phyloP scores from a whole-genome alignment of 2,888 invertebrate genomes.

The Rotaria sp. region DNA sequence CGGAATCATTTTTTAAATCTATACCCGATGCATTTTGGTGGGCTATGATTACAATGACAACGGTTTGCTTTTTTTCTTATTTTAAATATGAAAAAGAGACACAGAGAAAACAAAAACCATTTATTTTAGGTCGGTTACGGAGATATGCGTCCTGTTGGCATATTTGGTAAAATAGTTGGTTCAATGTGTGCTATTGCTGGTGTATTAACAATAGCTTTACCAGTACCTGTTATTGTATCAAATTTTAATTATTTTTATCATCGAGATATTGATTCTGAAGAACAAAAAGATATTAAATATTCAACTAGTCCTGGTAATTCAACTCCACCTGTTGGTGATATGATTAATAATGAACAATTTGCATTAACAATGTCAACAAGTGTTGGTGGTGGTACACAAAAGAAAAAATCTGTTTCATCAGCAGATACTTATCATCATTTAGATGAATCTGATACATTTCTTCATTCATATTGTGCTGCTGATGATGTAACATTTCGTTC shows the following conservation, averaged over 20 bases:
- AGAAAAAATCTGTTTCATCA: conserved; percentile 5
- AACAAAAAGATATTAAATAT: conserved; percentile 37
- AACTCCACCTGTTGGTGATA: neutral
- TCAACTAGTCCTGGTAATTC: neutral
- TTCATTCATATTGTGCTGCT: neutral
- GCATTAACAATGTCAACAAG: neutral
- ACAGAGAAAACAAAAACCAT: neutral
- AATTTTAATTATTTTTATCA: conserved; percentile 41
- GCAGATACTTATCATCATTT: conserved; percentile 19
- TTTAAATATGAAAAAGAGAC: neutral
- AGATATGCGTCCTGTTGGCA: conserved; percentile 40
- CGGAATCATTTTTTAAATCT: conserved; percentile 83
- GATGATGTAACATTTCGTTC: neutral
- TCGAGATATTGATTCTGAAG: conserved; percentile 40
- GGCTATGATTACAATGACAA: conserved; percentile 63
- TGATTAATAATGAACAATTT: neutral
- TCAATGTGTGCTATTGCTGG: conserved; percentile 41
- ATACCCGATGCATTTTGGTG: conserved; percentile 94
- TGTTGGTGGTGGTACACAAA: neutral
- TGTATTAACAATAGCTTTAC: conserved; percentile 40
- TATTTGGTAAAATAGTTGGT: conserved; percentile 41
- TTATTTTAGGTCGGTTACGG: conserved; percentile 36
- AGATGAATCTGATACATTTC: conserved; percentile 14
- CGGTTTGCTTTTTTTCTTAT: neutral
- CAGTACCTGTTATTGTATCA: conserved; percentile 41